phyloP scores from a whole-genome alignment of 2,888 invertebrate species.

The Caenorhabditis doughertyi region DNA sequence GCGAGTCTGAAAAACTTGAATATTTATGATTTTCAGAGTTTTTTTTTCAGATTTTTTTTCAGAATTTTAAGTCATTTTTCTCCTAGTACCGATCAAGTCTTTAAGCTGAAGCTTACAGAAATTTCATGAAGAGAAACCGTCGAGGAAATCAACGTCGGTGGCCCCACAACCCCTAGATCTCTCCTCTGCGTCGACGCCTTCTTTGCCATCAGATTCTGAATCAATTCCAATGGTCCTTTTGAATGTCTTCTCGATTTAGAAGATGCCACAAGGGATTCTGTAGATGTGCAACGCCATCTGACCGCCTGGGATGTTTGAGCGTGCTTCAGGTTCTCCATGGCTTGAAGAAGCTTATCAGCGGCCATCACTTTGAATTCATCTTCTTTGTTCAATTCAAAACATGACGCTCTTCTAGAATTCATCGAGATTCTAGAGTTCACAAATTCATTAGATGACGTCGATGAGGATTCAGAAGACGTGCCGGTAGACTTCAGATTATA shows the following conservation, averaged over 20 bases:
- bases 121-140: constrained; percentile 66
- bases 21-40: too few species aligned
- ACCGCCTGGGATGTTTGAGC: constrained; percentile 61
- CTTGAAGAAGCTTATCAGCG: constrained; percentile 69
- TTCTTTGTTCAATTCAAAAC: constrained; percentile 65
- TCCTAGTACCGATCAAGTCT: not conserved
- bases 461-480: constrained; percentile 21
- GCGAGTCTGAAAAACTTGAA: constrained; percentile 57
- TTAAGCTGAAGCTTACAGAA: constrained; percentile 29
- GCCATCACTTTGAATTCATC: constrained; percentile 76
- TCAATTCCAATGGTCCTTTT: constrained; percentile 54
- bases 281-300: constrained; percentile 54
- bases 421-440: constrained; percentile 14
- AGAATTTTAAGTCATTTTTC: constrained; percentile 8
- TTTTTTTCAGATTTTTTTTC: constrained; percentile 4
- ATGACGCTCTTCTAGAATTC: constrained; percentile 48
- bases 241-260: constrained; percentile 43
- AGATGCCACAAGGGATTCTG: constrained; percentile 57
- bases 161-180: constrained; percentile 57
- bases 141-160: constrained; percentile 72
- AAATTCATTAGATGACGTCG: constrained; percentile 13
- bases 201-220: constrained; percentile 44
- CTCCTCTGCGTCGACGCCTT: constrained; percentile 15
- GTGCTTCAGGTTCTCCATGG: constrained; percentile 71
- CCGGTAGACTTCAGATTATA: constrained; percentile 26